Evolutionary conservation across 2,888 invertebrate genomes (phyloP).

Genomic region (Leptopilina myrica): DNA sequence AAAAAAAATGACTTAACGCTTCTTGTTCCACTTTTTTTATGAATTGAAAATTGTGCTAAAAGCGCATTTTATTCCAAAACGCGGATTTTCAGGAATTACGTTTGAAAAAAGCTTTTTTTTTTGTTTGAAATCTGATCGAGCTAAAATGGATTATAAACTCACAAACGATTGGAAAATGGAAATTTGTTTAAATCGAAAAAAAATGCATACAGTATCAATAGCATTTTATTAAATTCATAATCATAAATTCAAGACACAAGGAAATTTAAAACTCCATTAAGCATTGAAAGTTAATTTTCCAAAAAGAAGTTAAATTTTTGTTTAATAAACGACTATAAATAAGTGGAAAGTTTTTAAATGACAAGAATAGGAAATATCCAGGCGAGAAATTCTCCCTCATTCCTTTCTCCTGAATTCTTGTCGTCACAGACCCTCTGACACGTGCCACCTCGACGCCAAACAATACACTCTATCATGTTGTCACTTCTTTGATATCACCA

Average conservation of each 20-base stretch:
- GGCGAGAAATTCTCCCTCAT: conserved; percentile 11
- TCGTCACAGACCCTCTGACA: conserved; percentile 26
- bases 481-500: conserved; percentile 16
- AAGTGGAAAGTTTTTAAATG: not conserved
- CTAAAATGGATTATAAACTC: not conserved
- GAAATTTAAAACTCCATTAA: too few species aligned
- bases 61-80: not conserved
- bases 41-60: not conserved
- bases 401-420: conserved; percentile 32
- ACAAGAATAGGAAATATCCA: conserved; percentile 5
- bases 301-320: too few species aligned
- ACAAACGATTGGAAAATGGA: not conserved
- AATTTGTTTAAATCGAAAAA: not conserved
- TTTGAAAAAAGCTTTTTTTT: not conserved
- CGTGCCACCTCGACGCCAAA: conserved; percentile 35
- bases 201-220: not conserved
- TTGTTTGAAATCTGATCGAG: not conserved
- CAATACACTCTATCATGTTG: conserved; percentile 29
- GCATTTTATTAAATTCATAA: not conserved
- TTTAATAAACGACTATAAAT: not conserved
- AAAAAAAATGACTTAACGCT: too few species aligned
- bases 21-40: too few species aligned
- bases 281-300: too few species aligned
- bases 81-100: not conserved
- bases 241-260: too few species aligned